Conservation (phyloP, 64 coral and sea anemone species). For the Actinia equina region DNA sequence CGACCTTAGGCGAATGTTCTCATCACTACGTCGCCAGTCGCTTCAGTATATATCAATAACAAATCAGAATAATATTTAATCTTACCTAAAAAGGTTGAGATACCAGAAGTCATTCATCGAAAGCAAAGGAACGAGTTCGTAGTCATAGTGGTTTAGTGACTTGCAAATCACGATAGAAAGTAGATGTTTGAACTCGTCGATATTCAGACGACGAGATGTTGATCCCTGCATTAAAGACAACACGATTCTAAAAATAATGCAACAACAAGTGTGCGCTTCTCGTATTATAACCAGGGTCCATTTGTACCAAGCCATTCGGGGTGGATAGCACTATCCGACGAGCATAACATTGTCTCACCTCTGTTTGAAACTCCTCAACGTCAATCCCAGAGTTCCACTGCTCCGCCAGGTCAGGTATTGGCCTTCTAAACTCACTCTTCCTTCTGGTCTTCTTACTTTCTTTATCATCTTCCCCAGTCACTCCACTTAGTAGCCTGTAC, state of each 20-base stretch:
- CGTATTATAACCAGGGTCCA: no score
- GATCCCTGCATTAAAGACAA: not conserved
- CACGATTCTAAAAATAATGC: not conserved
- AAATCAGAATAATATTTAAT: not conserved
- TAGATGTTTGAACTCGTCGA: constrained; percentile 79
- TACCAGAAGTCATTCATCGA: constrained; percentile 81
- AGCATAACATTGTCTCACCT: not conserved
- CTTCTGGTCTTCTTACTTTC: constrained; percentile 47
- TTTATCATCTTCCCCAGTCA: constrained; percentile 63
- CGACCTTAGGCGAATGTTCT: no score
- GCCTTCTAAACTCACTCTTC: constrained; percentile 57
- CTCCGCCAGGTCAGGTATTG: constrained; percentile 41
- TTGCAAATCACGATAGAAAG: constrained; percentile 67
- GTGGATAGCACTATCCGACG: no score
- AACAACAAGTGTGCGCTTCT: no score
- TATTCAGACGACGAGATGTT: constrained; percentile 23
- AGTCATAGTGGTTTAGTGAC: constrained; percentile 57
- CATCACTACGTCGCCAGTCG: no score
- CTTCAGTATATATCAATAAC: no score
- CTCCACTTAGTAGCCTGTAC: constrained; percentile 71
- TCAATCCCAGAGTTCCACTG: constrained; percentile 38
- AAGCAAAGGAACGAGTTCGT: constrained; percentile 64
- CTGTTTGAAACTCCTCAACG: constrained; percentile 8
- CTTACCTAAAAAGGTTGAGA: constrained; percentile 64
- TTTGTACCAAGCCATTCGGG: no score